Conservation (phyloP, 2,113 vertebrate species). For the Solea senegalensis region DNA sequence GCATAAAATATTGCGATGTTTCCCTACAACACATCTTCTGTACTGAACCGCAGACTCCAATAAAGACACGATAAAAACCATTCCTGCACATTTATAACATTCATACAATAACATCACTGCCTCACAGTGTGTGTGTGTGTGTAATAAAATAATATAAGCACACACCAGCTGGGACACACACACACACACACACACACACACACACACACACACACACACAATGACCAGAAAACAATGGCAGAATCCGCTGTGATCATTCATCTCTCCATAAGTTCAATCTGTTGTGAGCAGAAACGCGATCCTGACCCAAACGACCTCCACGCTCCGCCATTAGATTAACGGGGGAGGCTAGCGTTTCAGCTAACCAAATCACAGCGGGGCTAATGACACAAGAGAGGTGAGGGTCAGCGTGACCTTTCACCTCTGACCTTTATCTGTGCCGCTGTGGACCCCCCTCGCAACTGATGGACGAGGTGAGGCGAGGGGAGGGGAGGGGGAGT, state of each 20-base stretch:
- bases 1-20: background rate
- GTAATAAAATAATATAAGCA: conserved; percentile 43
- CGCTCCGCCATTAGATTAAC: conserved; percentile 66
- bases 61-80: conserved; percentile 32
- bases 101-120: conserved; percentile 20
- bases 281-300: conserved; percentile 67
- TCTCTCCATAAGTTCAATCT: conserved; percentile 67
- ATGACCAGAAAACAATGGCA: background rate
- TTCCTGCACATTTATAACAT: conserved; percentile 55
- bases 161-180: conserved; percentile 35
- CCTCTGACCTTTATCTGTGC: conserved; percentile 47
- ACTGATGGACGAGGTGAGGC: background rate
- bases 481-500: no score
- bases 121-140: background rate
- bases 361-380: conserved; percentile 65
- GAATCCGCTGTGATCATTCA: conserved; percentile 38
- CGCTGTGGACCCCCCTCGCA: conserved; percentile 13
- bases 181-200: no score
- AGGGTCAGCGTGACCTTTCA: conserved; percentile 61
- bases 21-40: background rate
- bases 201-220: background rate
- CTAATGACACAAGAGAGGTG: conserved; percentile 69
- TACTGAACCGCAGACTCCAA: background rate
- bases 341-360: conserved; percentile 67
- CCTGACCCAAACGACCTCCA: conserved; percentile 68